Percentiles rank a stretch among this genome's conserved stretches.
Conservation (phyloP, 1,140 invertebrate genomes). For the Odontomachus brunneus region DNA sequence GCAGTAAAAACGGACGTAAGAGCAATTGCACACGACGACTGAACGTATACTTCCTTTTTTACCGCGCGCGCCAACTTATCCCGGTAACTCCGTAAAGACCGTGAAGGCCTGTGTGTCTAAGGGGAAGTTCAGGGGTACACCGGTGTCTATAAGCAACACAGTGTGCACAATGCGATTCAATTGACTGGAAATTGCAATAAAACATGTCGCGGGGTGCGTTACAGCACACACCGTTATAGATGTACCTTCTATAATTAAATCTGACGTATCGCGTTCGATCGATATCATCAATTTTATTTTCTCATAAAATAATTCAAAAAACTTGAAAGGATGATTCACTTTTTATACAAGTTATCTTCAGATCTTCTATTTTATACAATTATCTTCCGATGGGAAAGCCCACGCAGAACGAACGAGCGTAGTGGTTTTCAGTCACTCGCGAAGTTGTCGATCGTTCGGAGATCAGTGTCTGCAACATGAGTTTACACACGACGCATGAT, state of each 20-base stretch:
- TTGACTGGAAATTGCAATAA: slow-evolving; percentile 43
- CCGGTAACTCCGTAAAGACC: slow-evolving; percentile 7
- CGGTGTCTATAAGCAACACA: slow-evolving; percentile 24
- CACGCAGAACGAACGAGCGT: not conserved
- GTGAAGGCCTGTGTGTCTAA: slow-evolving; percentile 10
- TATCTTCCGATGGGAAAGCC: not conserved
- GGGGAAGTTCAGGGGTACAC: slow-evolving; percentile 19
- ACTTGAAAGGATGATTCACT: not conserved
- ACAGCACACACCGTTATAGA: not conserved
- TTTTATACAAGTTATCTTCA: not conserved
- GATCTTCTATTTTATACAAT: slow-evolving; percentile 15
- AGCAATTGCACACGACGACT: slow-evolving; percentile 17
- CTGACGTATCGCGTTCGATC: not conserved
- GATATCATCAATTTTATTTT: slow-evolving; percentile 17
- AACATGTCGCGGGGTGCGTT: not conserved
- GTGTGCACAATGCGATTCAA: slow-evolving; percentile 21
- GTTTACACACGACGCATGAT: not conserved
- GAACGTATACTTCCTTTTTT: slow-evolving; percentile 18
- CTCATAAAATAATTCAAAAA: not conserved
- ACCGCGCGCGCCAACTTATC: slow-evolving; percentile 2
- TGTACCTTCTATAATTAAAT: slow-evolving; percentile 35
- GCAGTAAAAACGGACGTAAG: slow-evolving; percentile 32
- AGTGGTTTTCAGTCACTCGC: not conserved
- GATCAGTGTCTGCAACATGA: not conserved
- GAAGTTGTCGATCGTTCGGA: not conserved